phyloP scores from a whole-genome alignment of 2,113 vertebrate species.

The Semnornis frantzii region DNA sequence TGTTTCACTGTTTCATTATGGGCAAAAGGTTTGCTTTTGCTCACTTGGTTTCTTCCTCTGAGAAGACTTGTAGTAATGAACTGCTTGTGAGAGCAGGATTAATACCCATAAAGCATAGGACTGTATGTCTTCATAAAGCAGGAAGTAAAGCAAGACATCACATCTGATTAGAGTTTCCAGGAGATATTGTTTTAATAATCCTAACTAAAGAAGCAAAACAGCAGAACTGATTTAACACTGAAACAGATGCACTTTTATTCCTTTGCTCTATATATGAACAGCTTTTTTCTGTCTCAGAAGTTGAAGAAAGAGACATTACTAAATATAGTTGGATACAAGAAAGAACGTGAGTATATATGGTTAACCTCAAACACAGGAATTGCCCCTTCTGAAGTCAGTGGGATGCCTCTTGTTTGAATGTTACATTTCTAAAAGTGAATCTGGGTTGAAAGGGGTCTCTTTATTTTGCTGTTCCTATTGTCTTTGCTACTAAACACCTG shows the following conservation, averaged over 20 bases:
- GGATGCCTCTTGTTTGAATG: neutral
- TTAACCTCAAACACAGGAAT: neutral
- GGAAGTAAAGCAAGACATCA: constrained; percentile 23
- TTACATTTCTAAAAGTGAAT: neutral
- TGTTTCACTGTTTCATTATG: neutral
- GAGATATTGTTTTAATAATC: neutral
- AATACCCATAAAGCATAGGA: neutral
- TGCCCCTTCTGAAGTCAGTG: neutral
- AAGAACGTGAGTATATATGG: neutral
- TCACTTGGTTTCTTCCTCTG: neutral
- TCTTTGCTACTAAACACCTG: neutral
- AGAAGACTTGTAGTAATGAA: neutral
- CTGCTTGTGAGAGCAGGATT: neutral
- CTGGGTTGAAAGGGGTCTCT: neutral
- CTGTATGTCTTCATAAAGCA: neutral
- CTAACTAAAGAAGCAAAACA: neutral
- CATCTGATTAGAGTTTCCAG: neutral
- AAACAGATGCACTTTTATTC: neutral
- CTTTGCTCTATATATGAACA: neutral
- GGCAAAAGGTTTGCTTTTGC: neutral
- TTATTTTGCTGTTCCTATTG: neutral
- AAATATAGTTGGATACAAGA: neutral
- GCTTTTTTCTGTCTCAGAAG: neutral
- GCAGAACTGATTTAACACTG: neutral
- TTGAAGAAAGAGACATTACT: neutral